Conservation (phyloP, 2,113 vertebrate genomes). For the Leptodactylus fuscus region DNA sequence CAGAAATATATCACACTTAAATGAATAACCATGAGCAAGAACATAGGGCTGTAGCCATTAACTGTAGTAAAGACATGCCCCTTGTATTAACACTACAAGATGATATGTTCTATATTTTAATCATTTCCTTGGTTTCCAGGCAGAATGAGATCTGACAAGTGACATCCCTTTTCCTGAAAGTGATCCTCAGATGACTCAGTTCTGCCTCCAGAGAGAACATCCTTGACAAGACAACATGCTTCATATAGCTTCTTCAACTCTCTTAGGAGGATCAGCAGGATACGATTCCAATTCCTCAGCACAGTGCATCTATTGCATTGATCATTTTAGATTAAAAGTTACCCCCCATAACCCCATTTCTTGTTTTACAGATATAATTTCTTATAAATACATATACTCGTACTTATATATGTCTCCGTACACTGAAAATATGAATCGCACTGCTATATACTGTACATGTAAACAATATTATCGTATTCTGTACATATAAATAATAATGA, state of each 20-base stretch:
- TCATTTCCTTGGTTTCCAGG: constrained; percentile 23
- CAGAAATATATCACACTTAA: constrained; percentile 1
- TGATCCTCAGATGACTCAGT: constrained; percentile 46
- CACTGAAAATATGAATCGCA: too few species aligned
- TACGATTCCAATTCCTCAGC: neutral
- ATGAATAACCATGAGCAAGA: neutral
- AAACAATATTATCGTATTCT: too few species aligned
- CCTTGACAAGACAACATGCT: constrained; percentile 17
- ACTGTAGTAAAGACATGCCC: neutral
- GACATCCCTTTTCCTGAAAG: constrained; percentile 50
- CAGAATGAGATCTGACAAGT: constrained; percentile 44
- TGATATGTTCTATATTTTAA: constrained; percentile 14
- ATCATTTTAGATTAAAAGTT: neutral
- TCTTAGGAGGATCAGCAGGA: neutral
- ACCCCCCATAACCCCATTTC: neutral
- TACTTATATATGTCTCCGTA: too few species aligned
- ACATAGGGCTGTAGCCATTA: neutral
- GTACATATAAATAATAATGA: too few species aligned
- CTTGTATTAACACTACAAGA: constrained; percentile 5
- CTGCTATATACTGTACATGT: too few species aligned
- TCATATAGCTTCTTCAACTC: neutral
- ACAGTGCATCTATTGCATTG: neutral
- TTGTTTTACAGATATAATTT: too few species aligned
- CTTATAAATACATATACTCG: too few species aligned
- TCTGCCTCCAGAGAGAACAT: constrained; percentile 26